A percentile compares a stretch with the other conserved stretches of the same genome.
Conservation (phyloP, 2,113 vertebrate genomes). For the Macrotus californicus region DNA sequence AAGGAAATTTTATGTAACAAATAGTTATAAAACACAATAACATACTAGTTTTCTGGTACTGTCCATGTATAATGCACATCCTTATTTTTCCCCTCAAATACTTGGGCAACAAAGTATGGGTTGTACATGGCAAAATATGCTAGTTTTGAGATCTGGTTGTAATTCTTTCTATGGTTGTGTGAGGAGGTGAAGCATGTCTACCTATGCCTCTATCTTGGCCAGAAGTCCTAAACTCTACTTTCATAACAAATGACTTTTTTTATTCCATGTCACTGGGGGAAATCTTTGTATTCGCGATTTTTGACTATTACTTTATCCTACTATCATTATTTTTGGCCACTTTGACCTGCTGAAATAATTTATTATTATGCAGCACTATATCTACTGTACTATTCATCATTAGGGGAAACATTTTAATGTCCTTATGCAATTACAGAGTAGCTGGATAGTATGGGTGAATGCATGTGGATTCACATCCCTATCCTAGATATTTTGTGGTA, state of each 20-base stretch:
- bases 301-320: neutral
- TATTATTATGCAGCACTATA: neutral
- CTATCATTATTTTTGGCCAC: neutral
- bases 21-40: too few species aligned
- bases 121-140: too few species aligned
- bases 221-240: constrained; percentile 32
- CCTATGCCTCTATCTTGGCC: too few species aligned
- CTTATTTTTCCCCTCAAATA: too few species aligned
- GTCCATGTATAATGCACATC: too few species aligned
- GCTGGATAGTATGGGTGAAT: neutral
- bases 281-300: neutral
- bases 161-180: too few species aligned
- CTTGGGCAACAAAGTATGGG: too few species aligned
- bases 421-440: neutral
- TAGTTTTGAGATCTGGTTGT: too few species aligned
- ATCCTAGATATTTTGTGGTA: neutral
- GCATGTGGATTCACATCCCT: neutral
- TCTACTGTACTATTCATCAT: neutral
- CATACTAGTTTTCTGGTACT: too few species aligned
- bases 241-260: neutral
- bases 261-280: neutral
- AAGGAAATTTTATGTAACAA: too few species aligned
- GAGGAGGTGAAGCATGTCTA: too few species aligned
- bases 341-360: neutral
- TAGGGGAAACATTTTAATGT: neutral